Base-by-base conservation (phyloP, 2,888 invertebrate species). In the Lydus trimaculatus region DNA sequence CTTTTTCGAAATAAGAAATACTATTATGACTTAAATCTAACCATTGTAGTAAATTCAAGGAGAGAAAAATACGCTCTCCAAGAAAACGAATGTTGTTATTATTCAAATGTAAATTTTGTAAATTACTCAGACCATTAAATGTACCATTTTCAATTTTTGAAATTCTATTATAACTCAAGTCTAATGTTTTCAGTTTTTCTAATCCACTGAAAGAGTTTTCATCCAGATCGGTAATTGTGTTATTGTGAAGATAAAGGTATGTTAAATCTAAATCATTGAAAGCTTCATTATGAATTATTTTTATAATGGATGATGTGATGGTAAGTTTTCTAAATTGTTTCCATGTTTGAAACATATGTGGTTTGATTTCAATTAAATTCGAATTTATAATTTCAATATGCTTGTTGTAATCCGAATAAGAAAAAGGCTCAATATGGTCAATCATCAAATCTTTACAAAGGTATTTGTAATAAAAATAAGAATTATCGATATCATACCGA, bases 81-180 rank as follows among this genome's bases (percentile, higher is more conserved):
- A 67, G 33, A 28, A 39, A 48, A 20, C 39, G 36, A 23, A 63
- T 33, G 11, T 31, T 43, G 25, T 67, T 67, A 13, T 67, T 60
- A 17, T 60, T 63, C 52, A 67, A 13, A 33, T 63, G 15, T 15
- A 67, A 52, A 23, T 59, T 59, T 33, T 63, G 63, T 20, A 67
- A 60, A 31, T 63, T 60, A 0, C 60, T 31, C 48, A 67, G 36
- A 39, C 61, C 64, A n/a, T 60, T 31, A 61, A 67, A 67, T 31
- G 64, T 59, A 13, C 58, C 64, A 1, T 67, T 63, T 52, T 67
- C 56, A 13, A 67, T 64, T 15, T 1, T 36, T 15, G 36, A 36
- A 36, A 36, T 36, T 0, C 20, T 11, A 20, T 48, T 48, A 2
- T 48, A 48, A 11, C 48, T 48, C 20, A 48, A 48, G 1, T 20